phyloP scores from a whole-genome alignment of 2,113 vertebrate genomes.

The Phrynosoma platyrhinos region DNA sequence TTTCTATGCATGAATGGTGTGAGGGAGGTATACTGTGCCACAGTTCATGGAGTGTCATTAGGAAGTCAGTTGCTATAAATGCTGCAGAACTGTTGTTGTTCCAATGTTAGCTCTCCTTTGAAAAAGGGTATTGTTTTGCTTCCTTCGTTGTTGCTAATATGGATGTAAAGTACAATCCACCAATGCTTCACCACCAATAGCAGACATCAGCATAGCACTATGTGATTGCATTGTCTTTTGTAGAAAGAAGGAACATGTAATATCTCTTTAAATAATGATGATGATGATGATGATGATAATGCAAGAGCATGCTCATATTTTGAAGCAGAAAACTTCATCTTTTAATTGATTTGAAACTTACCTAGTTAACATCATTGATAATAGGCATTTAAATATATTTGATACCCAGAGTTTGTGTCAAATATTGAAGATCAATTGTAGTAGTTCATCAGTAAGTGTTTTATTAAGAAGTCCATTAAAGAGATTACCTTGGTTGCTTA shows the following conservation, averaged over 20 bases:
- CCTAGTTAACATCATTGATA: not conserved
- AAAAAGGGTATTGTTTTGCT: too few relatives aligned
- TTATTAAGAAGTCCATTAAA: not conserved
- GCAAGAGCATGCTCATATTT: not conserved
- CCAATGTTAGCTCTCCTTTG: not conserved
- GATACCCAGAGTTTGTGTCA: not conserved
- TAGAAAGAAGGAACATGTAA: not conserved
- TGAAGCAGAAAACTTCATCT: not conserved
- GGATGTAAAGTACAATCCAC: not conserved
- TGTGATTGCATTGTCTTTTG: not conserved
- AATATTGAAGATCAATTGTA: not conserved
- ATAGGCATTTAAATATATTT: not conserved
- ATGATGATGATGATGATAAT: too few relatives aligned
- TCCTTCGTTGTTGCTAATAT: not conserved
- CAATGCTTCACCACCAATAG: not conserved
- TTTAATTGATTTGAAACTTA: not conserved
- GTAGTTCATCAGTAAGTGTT: not conserved
- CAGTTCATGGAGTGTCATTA: too few relatives aligned
- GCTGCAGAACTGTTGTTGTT: not conserved
- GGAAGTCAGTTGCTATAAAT: too few relatives aligned
- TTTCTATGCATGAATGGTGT: not conserved
- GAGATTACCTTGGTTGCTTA: not conserved
- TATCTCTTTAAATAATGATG: not conserved
- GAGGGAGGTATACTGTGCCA: too few relatives aligned
- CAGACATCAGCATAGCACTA: not conserved